A percentile compares a stretch with the other conserved stretches of the same genome.
Evolutionary conservation across 2,888 invertebrate species (phyloP).

Genomic region (Amiota mariae): DNA sequence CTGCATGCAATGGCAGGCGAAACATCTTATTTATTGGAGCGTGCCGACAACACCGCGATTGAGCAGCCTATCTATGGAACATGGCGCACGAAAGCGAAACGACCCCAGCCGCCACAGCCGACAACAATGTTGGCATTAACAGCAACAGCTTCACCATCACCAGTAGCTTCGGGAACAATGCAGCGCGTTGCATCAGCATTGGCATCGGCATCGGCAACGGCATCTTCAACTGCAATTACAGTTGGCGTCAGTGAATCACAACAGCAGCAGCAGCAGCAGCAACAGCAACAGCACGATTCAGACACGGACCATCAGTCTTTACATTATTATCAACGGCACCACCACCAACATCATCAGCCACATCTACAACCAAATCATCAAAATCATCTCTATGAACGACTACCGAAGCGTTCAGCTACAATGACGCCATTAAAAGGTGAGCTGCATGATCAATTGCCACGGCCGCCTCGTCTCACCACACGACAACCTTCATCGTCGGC

Average conservation of each 20-base stretch:
- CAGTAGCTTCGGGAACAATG: neutral
- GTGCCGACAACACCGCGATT: conserved; percentile 59
- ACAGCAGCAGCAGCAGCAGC: conserved; percentile 24
- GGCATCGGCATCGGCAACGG: conserved; percentile 1
- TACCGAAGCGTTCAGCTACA: conserved; percentile 66
- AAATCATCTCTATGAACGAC: conserved; percentile 65
- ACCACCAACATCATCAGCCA: neutral
- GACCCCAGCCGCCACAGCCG: conserved; percentile 57
- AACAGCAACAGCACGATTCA: conserved; percentile 26
- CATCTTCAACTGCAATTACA: conserved; percentile 14
- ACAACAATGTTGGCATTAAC: conserved; percentile 21
- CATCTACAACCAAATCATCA: conserved; percentile 30
- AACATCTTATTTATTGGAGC: conserved; percentile 71
- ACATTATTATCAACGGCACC: neutral
- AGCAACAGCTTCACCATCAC: conserved; percentile 6
- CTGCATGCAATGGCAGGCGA: conserved; percentile 61
- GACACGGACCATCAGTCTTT: conserved; percentile 31
- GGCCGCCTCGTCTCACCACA: conserved; percentile 65
- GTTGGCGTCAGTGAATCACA: conserved; percentile 36
- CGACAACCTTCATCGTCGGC: conserved; percentile 58
- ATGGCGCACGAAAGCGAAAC: conserved; percentile 72
- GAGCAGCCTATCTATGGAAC: conserved; percentile 67
- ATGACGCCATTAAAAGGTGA: conserved; percentile 64
- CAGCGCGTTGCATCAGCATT: too few species aligned
- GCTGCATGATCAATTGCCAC: conserved; percentile 65